Conservation (phyloP, 2,113 vertebrate genomes). For the Erinaceus europaeus region DNA sequence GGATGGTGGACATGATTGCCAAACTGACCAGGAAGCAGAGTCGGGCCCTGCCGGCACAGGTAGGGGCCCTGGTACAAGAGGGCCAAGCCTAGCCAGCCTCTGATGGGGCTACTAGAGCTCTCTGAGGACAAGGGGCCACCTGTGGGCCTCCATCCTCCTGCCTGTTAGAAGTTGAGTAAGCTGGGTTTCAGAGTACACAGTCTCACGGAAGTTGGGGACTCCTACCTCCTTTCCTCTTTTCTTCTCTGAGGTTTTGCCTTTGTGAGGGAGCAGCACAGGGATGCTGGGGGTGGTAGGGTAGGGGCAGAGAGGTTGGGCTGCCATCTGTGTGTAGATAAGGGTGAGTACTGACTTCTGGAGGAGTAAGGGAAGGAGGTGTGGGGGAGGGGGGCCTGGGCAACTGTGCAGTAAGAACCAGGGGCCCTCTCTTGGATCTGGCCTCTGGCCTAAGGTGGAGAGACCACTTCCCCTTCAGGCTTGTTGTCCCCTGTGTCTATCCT, state of each 20-base stretch:
- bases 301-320: background rate
- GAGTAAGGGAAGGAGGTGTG: too few species aligned
- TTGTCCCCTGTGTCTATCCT: too few species aligned
- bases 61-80: background rate
- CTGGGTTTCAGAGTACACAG: background rate
- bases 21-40: constrained; percentile 58
- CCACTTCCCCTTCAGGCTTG: too few species aligned
- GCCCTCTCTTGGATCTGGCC: background rate
- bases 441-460: background rate
- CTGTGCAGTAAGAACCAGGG: background rate
- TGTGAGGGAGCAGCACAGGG: background rate
- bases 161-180: background rate
- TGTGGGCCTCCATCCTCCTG: background rate
- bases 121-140: background rate
- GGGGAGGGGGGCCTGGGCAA: too few species aligned
- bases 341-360: too few species aligned
- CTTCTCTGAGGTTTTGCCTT: background rate
- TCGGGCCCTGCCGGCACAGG: constrained; percentile 42
- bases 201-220: background rate
- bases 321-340: background rate
- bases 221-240: background rate
- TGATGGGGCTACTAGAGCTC: background rate
- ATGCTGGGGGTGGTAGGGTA: background rate
- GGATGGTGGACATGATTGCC: constrained; percentile 68
- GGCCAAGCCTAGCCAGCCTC: background rate